Base-by-base conservation (phyloP, 2,888 invertebrate species). In the Mythimna vitellina region DNA sequence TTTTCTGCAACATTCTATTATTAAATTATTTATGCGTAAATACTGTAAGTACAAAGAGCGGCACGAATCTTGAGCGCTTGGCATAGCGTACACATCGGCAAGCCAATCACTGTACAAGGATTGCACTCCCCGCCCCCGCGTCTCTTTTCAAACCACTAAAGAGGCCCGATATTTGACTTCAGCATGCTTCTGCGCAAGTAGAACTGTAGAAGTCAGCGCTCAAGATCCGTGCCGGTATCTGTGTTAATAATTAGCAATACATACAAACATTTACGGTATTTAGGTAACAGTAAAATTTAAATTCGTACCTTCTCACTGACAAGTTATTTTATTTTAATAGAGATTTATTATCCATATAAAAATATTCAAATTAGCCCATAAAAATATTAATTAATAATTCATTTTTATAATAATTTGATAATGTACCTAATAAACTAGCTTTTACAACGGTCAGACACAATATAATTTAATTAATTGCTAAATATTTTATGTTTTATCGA, bases 321-420 rank as follows among this genome's bases (percentile, higher is more conserved):
- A 82, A 65, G n/a, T 72, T 76, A 12, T 73, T 82, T 73, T 72
- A 74, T 68, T 73, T 61, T 63, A 54, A 65, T 53, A 58, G 38
- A 67, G 56, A 78, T 80, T 74, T 76, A 83, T 65, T 32, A 61
- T 65, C 17, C n/a, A 54, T 42, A 70, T 77, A 54, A 57, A 72
- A 66, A 62, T 60, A 83, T 69, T 76, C 51, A 76, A 84, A 80
- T 78, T 53, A 72, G 54, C 65, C 46, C 53, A 57, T 78, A 61
- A 70, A 70, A 57, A 62, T 65, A 80, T 72, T 73, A 70, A 86
- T 76, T 76, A 68, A 81, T 73, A 70, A 79, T 78, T 74, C 58
- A 72, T 60, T 38, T 74, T 78, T 76, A 65, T 75, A 69, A 67
- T 73, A 72, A 46, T 17, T 69, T 63, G 38, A 6, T 38, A 60